A percentile compares a stretch with the other conserved stretches of the same genome.
Evolutionary conservation across 2,113 vertebrate genomes (phyloP).

Genomic region (Octodon degus): DNA sequence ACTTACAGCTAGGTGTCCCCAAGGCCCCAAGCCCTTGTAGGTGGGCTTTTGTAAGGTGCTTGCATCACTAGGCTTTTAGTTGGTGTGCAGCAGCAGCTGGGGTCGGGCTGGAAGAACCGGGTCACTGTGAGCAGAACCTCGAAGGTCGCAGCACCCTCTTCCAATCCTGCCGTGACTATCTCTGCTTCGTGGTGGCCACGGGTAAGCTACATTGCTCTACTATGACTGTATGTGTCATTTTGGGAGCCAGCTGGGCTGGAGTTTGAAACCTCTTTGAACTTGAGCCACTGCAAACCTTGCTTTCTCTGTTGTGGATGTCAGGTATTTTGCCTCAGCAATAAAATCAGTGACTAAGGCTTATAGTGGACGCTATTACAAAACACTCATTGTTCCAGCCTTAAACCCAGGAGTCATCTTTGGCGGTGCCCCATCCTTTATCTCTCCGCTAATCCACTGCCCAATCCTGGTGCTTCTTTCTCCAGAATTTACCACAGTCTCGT

Average conservation of each 20-base stretch:
- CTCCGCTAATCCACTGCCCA: neutral
- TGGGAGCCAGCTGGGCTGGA: neutral
- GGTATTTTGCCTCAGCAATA: neutral
- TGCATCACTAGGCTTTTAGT: neutral
- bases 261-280: neutral
- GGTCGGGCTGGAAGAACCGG: neutral
- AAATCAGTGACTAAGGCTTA: neutral
- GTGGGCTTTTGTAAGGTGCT: neutral
- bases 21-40: neutral
- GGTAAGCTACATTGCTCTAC: neutral
- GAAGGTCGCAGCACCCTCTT: neutral
- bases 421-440: neutral
- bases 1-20: neutral
- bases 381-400: neutral
- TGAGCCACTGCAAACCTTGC: neutral
- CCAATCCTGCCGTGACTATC: neutral
- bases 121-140: neutral
- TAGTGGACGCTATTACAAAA: rapidly evolving
- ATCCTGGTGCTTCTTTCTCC: neutral
- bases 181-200: neutral
- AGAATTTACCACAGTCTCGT: neutral
- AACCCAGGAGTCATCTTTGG: no score
- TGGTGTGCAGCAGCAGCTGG: neutral
- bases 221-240: neutral
- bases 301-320: neutral